These are phyloP conservation scores for Alouatta palliata DNA, from an alignment of 2,113 vertebrate species.

Conservation along the genomic window DNA sequence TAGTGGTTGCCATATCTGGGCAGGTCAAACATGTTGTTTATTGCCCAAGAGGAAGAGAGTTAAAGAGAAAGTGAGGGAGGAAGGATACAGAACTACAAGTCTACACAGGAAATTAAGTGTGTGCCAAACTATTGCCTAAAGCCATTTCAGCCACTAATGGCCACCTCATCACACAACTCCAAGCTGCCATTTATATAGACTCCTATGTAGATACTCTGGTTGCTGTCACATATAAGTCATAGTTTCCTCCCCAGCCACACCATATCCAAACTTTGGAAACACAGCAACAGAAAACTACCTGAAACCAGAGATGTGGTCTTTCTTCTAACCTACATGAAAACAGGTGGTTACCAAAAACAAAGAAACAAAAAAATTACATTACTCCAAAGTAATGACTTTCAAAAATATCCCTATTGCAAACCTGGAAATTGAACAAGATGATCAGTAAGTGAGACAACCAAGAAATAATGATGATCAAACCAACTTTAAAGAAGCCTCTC, in stretches of 20 bases:
- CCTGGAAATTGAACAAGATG: not conserved
- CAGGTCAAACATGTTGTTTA: not conserved
- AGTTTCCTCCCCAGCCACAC: not conserved
- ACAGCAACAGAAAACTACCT: not conserved
- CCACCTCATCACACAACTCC: not conserved
- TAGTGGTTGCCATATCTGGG: not conserved
- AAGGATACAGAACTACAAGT: not conserved
- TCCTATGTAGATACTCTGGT: not conserved
- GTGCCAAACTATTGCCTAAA: not conserved
- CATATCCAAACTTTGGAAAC: not conserved
- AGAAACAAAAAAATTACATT: not conserved
- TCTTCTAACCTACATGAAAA: not conserved
- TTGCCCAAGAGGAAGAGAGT: not conserved
- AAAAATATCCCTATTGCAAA: not conserved
- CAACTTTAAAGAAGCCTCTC: not conserved
- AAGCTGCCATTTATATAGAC: not conserved
- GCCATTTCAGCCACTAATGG: not conserved
- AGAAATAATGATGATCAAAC: not conserved
- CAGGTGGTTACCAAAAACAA: not conserved
- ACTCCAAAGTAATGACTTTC: not conserved
- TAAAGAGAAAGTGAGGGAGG: not conserved
- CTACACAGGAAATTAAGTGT: not conserved
- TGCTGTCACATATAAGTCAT: not conserved
- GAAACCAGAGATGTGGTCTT: not conserved
- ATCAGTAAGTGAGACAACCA: not conserved